These are phyloP conservation scores for Pseudomyrmex concolor DNA, from an alignment of 1,140 invertebrate genomes.

Conservation along the genomic window DNA sequence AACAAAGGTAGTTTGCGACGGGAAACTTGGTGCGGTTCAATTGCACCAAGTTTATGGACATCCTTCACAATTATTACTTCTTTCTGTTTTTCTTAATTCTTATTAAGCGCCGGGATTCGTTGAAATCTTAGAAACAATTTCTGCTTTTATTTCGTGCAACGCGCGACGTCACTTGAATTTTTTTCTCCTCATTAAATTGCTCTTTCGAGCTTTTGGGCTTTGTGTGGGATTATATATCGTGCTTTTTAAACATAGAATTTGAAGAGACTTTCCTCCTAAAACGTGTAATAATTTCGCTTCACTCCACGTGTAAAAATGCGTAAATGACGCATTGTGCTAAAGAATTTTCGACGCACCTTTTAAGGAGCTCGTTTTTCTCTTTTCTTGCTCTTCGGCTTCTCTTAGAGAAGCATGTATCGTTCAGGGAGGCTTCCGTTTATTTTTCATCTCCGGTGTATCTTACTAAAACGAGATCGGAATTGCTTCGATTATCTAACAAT, in stretches of 20 bases:
- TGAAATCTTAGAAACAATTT: neutral
- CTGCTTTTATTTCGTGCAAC: neutral
- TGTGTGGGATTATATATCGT: neutral
- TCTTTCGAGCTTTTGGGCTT: neutral
- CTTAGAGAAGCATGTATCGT: slow-evolving; percentile 21
- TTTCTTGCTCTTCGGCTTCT: slow-evolving; percentile 7
- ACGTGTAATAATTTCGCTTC: slow-evolving; percentile 7
- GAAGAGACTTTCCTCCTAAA: neutral
- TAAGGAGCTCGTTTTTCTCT: slow-evolving; percentile 14
- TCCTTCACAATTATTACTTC: slow-evolving; percentile 24
- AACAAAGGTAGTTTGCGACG: slow-evolving; percentile 19
- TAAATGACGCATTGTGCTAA: neutral
- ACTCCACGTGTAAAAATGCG: neutral
- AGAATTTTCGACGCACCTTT: slow-evolving; percentile 13
- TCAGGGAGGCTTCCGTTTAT: slow-evolving; percentile 31
- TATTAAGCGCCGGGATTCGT: neutral
- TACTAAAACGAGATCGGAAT: slow-evolving; percentile 24
- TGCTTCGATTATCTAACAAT: slow-evolving; percentile 36
- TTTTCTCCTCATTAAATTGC: neutral
- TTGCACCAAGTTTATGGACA: neutral
- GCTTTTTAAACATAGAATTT: neutral
- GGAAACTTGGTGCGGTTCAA: slow-evolving; percentile 18
- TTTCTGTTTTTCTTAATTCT: slow-evolving; percentile 7
- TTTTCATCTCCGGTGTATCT: slow-evolving; percentile 51
- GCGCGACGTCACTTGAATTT: neutral